Evolutionary conservation across 2,113 vertebrate genomes (phyloP).

Genomic region (Ctenomys sociabilis): DNA sequence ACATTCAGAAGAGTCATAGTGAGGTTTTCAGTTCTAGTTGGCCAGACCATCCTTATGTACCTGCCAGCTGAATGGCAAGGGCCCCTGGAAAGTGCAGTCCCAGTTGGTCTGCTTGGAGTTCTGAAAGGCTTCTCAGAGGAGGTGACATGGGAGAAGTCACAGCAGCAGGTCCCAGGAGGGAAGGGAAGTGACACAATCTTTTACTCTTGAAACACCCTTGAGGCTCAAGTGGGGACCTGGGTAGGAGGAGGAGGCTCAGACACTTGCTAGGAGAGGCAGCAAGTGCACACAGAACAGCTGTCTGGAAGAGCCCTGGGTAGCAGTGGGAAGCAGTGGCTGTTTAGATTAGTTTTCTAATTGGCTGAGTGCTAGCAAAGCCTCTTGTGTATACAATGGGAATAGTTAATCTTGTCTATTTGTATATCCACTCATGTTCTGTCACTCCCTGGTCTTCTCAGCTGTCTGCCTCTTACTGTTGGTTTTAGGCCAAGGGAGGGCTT

Average conservation of each 20-base stretch:
- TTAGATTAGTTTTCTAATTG: conserved; percentile 82
- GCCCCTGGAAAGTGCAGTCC: rapidly evolving
- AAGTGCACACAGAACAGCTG: conserved; percentile 75
- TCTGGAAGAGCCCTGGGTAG: conserved; percentile 23
- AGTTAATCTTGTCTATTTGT: conserved; percentile 83
- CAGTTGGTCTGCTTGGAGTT: neutral
- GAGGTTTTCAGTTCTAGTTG: neutral
- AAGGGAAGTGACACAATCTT: neutral
- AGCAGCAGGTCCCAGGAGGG: neutral
- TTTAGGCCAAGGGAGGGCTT: conserved; percentile 36
- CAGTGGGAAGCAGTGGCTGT: conserved; percentile 68
- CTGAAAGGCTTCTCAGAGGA: neutral
- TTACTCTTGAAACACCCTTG: conserved; percentile 50
- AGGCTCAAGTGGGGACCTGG: conserved; percentile 53
- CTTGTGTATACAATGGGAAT: conserved; percentile 77
- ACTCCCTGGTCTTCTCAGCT: conserved; percentile 56
- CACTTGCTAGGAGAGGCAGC: conserved; percentile 41
- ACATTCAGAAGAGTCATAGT: neutral
- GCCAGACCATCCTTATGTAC: neutral
- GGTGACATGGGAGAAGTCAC: rapidly evolving
- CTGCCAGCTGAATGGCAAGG: neutral
- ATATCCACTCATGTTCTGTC: conserved; percentile 76
- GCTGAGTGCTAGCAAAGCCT: conserved; percentile 79
- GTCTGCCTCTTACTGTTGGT: conserved; percentile 59
- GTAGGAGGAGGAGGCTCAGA: neutral